These are phyloP conservation scores for Griposia aprilina DNA, from an alignment of 2,888 invertebrate genomes.

Conservation along the genomic window DNA sequence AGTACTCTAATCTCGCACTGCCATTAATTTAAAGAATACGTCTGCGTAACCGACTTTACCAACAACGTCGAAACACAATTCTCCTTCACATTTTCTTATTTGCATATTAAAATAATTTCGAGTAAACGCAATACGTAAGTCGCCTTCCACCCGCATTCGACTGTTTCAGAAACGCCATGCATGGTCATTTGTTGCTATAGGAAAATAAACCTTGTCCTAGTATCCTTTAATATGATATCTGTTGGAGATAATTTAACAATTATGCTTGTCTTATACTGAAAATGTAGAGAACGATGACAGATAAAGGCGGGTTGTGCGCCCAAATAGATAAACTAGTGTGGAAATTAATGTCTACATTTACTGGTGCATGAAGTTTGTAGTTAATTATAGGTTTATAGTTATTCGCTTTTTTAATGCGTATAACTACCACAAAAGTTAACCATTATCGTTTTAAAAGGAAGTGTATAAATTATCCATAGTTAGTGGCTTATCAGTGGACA, in stretches of 20 bases:
- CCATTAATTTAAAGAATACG: constrained; percentile 91
- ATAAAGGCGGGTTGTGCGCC: constrained; percentile 90
- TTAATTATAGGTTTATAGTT: constrained; percentile 90
- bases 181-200: constrained; percentile 66
- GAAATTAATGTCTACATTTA: constrained; percentile 91
- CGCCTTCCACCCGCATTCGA: constrained; percentile 80
- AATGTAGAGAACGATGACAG: constrained; percentile 87
- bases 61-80: constrained; percentile 89
- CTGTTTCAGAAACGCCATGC: constrained; percentile 76
- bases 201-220: constrained; percentile 78
- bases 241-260: constrained; percentile 68
- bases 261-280: constrained; percentile 79
- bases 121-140: constrained; percentile 89
- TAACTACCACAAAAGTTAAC: constrained; percentile 87
- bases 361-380: constrained; percentile 90
- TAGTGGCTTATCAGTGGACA: constrained; percentile 82
- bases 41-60: constrained; percentile 88
- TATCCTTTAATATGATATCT: constrained; percentile 74
- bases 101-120: constrained; percentile 91
- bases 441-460: constrained; percentile 89
- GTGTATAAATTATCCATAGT: constrained; percentile 85
- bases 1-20: constrained; percentile 89
- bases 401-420: constrained; percentile 87
- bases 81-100: constrained; percentile 90
- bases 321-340: constrained; percentile 91